phyloP scores from a whole-genome alignment of 1,140 invertebrate genomes.

The Listronotus oregonensis region DNA sequence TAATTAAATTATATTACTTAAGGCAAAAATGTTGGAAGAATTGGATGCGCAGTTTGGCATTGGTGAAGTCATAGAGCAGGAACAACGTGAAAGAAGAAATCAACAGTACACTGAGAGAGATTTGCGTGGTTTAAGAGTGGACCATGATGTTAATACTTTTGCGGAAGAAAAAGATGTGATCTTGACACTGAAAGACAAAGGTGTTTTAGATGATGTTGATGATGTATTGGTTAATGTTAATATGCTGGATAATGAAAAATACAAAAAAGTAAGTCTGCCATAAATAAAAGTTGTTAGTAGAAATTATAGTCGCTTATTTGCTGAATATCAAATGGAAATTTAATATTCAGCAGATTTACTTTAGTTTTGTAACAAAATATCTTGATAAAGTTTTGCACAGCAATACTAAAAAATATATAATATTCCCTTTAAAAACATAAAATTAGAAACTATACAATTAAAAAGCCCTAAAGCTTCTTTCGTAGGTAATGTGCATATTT shows the following conservation, averaged over 20 bases:
- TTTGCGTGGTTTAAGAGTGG: conserved; percentile 84
- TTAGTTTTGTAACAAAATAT: no score
- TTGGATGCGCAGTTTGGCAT: conserved; percentile 95
- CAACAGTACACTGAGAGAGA: conserved; percentile 70
- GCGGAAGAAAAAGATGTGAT: conserved; percentile 84
- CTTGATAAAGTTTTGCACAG: no score
- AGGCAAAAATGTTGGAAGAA: conserved; percentile 92
- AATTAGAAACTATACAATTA: no score
- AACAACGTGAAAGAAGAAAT: conserved; percentile 67
- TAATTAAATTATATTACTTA: conserved; percentile 36
- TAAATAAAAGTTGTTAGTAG: no score
- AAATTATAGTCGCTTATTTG: no score
- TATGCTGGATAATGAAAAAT: conserved; percentile 89
- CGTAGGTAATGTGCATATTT: no score
- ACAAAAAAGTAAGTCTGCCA: conserved; percentile 73
- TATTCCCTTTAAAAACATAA: no score
- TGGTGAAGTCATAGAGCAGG: conserved; percentile 78
- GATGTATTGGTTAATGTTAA: conserved; percentile 97
- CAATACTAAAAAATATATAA: no score
- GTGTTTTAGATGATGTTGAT: conserved; percentile 83
- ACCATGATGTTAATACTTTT: conserved; percentile 82
- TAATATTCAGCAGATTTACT: no score
- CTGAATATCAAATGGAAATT: no score
- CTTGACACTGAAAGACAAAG: conserved; percentile 92
- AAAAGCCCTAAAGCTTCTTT: no score